Conservation (phyloP, 2,113 vertebrate genomes). For the Meleagris gallopavo region DNA sequence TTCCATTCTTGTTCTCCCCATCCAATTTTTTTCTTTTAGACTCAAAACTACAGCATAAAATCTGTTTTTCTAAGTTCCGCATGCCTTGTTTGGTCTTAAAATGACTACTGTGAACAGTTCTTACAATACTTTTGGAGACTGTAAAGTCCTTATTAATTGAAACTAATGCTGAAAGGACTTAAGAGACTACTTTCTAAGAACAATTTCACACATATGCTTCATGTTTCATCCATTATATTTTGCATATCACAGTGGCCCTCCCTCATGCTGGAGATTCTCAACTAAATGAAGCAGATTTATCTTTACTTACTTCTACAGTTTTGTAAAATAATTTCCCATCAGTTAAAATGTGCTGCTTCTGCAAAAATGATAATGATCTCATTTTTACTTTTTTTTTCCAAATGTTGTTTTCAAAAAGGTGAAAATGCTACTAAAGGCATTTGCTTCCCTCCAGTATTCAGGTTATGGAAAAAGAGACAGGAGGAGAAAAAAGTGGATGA, state of each 20-base stretch:
- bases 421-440: background rate
- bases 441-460: background rate
- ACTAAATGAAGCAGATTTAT: background rate
- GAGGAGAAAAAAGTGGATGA: background rate
- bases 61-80: background rate
- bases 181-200: background rate
- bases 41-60: background rate
- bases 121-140: background rate
- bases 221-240: background rate
- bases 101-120: background rate
- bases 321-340: background rate
- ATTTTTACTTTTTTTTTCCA: background rate
- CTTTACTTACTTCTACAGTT: background rate
- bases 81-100: background rate
- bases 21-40: background rate
- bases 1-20: background rate
- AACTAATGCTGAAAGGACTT: background rate
- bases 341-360: background rate
- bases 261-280: background rate
- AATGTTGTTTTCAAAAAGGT: background rate
- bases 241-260: rapidly evolving
- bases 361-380: background rate
- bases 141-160: background rate
- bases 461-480: background rate
- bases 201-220: background rate